phyloP scores from a whole-genome alignment of 2,888 invertebrate genomes.

The Phaonia tiefii region DNA sequence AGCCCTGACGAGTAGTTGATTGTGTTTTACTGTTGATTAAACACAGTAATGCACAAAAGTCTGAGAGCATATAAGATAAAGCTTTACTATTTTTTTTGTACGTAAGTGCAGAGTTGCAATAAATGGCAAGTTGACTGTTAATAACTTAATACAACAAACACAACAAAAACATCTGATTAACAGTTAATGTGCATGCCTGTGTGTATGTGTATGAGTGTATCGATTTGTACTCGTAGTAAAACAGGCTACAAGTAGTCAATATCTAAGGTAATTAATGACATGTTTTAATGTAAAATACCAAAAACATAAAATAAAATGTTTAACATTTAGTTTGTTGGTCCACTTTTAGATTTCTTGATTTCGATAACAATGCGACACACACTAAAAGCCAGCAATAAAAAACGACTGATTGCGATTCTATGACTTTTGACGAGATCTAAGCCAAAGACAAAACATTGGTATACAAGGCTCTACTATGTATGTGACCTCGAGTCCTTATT shows the following conservation, averaged over 20 bases:
- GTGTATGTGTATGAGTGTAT: too few relatives aligned
- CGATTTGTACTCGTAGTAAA: too few relatives aligned
- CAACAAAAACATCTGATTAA: conserved; percentile 57
- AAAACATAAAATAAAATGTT: conserved; percentile 41
- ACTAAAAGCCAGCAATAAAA: background rate
- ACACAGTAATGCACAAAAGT: conserved; percentile 16
- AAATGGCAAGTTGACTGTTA: conserved; percentile 52
- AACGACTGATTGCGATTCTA: background rate
- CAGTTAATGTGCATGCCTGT: conserved; percentile 2
- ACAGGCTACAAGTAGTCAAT: conserved; percentile 45
- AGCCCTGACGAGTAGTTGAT: too few relatives aligned
- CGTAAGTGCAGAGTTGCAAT: conserved; percentile 48
- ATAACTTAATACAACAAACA: conserved; percentile 4
- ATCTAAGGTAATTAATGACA: conserved; percentile 62
- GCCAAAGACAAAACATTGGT: too few relatives aligned
- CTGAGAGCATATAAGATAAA: too few relatives aligned
- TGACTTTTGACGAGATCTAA: background rate
- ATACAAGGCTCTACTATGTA: too few relatives aligned
- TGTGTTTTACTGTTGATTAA: conserved; percentile 29
- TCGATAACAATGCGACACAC: conserved; percentile 24
- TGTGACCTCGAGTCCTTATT: too few relatives aligned
- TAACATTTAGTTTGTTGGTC: conserved; percentile 34
- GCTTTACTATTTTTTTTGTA: conserved; percentile 16
- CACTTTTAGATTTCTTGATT: conserved; percentile 29
- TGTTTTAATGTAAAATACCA: conserved; percentile 53